phyloP scores from a whole-genome alignment of 1,140 invertebrate genomes.

The Cyclina sinensis region DNA sequence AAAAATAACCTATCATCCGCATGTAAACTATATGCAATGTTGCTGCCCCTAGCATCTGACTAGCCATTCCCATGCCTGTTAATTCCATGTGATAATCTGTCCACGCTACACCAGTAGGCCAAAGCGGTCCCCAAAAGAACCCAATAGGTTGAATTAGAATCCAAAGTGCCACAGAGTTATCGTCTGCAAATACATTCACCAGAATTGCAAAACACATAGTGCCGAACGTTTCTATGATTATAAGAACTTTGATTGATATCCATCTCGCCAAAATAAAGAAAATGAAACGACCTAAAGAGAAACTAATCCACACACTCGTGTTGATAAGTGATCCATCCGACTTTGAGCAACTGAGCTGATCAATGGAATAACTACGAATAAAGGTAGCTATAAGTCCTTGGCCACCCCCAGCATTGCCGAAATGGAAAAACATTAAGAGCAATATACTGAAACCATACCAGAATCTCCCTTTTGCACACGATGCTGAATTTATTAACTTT shows the following conservation, averaged over 20 bases:
- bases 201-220: conserved; percentile 52
- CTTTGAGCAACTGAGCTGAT: conserved; percentile 64
- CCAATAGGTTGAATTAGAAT: conserved; percentile 58
- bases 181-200: conserved; percentile 64
- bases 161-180: conserved; percentile 63
- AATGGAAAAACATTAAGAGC: conserved; percentile 70
- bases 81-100: conserved; percentile 69
- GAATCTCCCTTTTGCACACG: conserved; percentile 69
- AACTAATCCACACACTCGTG: conserved; percentile 75
- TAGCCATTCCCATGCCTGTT: conserved; percentile 70
- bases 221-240: conserved; percentile 69
- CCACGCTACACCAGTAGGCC: conserved; percentile 73
- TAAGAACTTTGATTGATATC: conserved; percentile 69
- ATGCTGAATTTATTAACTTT: conserved; percentile 69
- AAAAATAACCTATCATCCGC: conserved; percentile 75
- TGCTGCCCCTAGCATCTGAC: conserved; percentile 66
- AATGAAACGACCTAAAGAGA: conserved; percentile 69
- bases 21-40: conserved; percentile 68
- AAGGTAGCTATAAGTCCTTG: conserved; percentile 74
- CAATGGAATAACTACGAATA: conserved; percentile 72
- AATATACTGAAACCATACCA: conserved; percentile 72
- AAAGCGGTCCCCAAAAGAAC: conserved; percentile 70
- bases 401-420: conserved; percentile 70
- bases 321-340: conserved; percentile 71
- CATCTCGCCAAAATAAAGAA: conserved; percentile 70